phyloP scores from a whole-genome alignment of 1,140 invertebrate genomes.

The Paralvinella palmiformis region DNA sequence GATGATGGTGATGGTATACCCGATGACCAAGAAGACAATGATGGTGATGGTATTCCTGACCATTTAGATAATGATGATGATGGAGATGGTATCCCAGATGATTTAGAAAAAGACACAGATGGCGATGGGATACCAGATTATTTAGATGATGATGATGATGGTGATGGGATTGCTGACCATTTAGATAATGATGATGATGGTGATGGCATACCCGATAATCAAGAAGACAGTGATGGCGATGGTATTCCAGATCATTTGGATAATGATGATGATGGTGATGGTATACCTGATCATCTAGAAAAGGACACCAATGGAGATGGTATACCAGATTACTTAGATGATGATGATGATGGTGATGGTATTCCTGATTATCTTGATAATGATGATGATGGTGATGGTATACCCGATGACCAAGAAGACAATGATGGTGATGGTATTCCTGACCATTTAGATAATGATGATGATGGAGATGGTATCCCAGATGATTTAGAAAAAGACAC shows the following conservation, averaged over 20 bases:
- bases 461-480: slow-evolving; percentile 26
- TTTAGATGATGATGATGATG: slow-evolving; percentile 30
- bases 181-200: slow-evolving; percentile 41
- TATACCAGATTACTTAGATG: slow-evolving; percentile 31
- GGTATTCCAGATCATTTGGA: slow-evolving; percentile 32
- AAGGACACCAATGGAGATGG: slow-evolving; percentile 35
- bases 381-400: slow-evolving; percentile 19
- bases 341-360: slow-evolving; percentile 20
- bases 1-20: slow-evolving; percentile 36
- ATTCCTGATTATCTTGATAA: slow-evolving; percentile 2
- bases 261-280: slow-evolving; percentile 37
- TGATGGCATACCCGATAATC: slow-evolving; percentile 35
- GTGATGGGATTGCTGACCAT: slow-evolving; percentile 31
- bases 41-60: slow-evolving; percentile 37
- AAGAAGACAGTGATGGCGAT: slow-evolving; percentile 31
- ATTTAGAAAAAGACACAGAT: slow-evolving; percentile 26
- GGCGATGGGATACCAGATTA: slow-evolving; percentile 35
- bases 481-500: slow-evolving; percentile 21
- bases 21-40: slow-evolving; percentile 30
- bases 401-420: slow-evolving; percentile 33
- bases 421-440: slow-evolving; percentile 29
- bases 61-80: slow-evolving; percentile 31
- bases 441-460: slow-evolving; percentile 31
- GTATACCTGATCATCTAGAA: slow-evolving; percentile 29
- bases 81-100: slow-evolving; percentile 25